Evolutionary conservation across 2,797 vertebrate species (phyloP), one percentile per base, ranked within the genome.

Genomic region (Cirrhinus molitorella): DNA sequence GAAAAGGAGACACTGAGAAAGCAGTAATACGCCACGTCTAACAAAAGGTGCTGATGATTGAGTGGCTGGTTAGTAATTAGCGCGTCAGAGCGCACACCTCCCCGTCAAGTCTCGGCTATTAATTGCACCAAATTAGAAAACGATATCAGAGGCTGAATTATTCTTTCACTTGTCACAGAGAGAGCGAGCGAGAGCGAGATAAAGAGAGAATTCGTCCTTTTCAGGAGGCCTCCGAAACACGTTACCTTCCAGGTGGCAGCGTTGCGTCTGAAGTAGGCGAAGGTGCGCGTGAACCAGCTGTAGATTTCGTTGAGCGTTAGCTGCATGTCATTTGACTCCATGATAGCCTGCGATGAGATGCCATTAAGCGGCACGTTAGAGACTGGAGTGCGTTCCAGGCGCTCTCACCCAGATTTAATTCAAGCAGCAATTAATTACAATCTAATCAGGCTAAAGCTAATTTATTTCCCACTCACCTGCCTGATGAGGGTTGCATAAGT

Each of bases 1-100:
- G 93, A 95, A 94, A 96, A 94, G 95, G 95, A 70, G 83, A 83
- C 83, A 85, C 74, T 77, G 78, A 85, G 79, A 79, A 89, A 85
- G 96, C 95, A 96, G 96, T 95, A 95, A 96, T 96, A 96, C 94
- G 93, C 93, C 95, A 95, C 95, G 94, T 97, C 96, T 96, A 98
- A 99, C 97, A 99, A 98, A 98, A 98, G 98, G 96, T 98, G 96
- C 98, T 98, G 97, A 98, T 99, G 97, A 99, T 98, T 97, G 97
- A 99, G 97, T 96, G 96, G 96, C 97, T 97, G 97, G 95, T 94
- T 96, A 97, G 96, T 99, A 98, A 99, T 99, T 99, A 99, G 97
- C 93, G 95, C 97, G 96, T 97, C 97, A 97, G 96, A 95, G 95
- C 96, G 94, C 95, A 81, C 95, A 94, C 95, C 96, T 97, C 95